Evolutionary conservation across 2,888 invertebrate species (phyloP).

Genomic region (Tyria jacobaeae): DNA sequence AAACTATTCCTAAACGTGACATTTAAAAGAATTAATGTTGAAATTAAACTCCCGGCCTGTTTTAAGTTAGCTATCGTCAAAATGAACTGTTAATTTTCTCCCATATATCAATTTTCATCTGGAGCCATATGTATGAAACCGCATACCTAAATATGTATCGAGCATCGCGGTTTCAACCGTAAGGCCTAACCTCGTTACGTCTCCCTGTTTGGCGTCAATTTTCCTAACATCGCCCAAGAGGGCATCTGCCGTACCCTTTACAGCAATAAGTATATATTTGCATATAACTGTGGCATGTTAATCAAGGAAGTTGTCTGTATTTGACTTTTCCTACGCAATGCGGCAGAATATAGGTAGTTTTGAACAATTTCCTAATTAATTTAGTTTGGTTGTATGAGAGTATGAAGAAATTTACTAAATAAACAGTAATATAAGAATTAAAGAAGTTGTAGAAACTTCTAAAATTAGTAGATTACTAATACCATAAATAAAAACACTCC

Average conservation of each 20-base stretch:
- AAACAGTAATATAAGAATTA: not conserved
- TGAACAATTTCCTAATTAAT: slow-evolving; percentile 38
- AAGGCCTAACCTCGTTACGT: slow-evolving; percentile 61
- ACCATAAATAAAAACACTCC: too few relatives aligned
- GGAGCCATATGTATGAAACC: slow-evolving; percentile 37
- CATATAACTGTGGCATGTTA: slow-evolving; percentile 66
- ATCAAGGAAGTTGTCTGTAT: slow-evolving; percentile 62
- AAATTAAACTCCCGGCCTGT: too few relatives aligned
- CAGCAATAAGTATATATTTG: slow-evolving; percentile 60
- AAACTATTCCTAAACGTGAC: too few relatives aligned
- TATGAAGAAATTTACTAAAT: not conserved
- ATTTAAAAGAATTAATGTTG: too few relatives aligned
- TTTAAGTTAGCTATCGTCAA: too few relatives aligned
- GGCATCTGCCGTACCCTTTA: slow-evolving; percentile 53
- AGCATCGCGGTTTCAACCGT: slow-evolving; percentile 17
- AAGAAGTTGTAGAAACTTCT: not conserved
- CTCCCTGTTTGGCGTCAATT: slow-evolving; percentile 70
- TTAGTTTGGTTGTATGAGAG: not conserved
- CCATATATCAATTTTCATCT: slow-evolving; percentile 31
- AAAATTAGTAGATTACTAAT: too few relatives aligned
- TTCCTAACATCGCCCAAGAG: slow-evolving; percentile 67
- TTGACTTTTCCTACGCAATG: slow-evolving; percentile 45
- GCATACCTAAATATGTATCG: slow-evolving; percentile 31
- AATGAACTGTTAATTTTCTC: slow-evolving; percentile 35
- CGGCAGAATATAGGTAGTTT: slow-evolving; percentile 24